A percentile compares a stretch with the other conserved stretches of the same genome.
Conservation (phyloP, 2,888 invertebrate species). For the Calameuta idolon region DNA sequence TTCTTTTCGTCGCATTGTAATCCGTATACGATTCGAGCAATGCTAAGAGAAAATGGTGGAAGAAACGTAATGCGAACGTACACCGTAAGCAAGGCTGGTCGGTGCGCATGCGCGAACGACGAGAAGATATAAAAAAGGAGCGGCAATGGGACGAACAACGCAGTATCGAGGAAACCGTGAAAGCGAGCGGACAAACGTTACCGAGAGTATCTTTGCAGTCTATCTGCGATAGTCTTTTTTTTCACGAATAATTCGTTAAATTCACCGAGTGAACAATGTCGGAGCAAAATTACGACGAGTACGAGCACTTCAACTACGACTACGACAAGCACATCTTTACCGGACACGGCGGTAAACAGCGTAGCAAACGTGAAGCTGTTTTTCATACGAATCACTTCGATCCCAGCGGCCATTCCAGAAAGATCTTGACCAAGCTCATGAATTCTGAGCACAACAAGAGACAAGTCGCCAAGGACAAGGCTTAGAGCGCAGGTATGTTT, state of each 20-base stretch:
- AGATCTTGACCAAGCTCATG: constrained; percentile 86
- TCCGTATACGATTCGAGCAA: neutral
- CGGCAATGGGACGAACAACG: constrained; percentile 24
- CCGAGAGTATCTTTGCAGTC: neutral
- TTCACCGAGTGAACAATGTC: constrained; percentile 74
- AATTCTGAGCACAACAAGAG: constrained; percentile 88
- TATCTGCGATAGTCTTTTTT: constrained; percentile 6
- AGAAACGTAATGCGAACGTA: neutral
- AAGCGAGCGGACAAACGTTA: neutral
- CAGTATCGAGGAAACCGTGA: constrained; percentile 21
- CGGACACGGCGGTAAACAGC: constrained; percentile 90
- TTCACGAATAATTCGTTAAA: constrained; percentile 13
- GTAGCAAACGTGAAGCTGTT: constrained; percentile 88
- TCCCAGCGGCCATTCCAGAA: constrained; percentile 93
- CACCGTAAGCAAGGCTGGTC: neutral
- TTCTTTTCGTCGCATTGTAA: neutral
- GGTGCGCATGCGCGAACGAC: neutral
- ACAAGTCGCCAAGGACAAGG: constrained; percentile 61
- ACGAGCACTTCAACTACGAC: constrained; percentile 95
- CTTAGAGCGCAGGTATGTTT: constrained; percentile 15
- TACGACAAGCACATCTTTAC: constrained; percentile 90
- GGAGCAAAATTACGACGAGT: constrained; percentile 87
- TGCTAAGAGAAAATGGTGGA: neutral
- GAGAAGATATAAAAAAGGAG: constrained; percentile 44
- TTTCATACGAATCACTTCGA: constrained; percentile 93